Evolutionary conservation across 2,113 vertebrate species (phyloP).

Genomic region (Periophthalmodon schlosseri): DNA sequence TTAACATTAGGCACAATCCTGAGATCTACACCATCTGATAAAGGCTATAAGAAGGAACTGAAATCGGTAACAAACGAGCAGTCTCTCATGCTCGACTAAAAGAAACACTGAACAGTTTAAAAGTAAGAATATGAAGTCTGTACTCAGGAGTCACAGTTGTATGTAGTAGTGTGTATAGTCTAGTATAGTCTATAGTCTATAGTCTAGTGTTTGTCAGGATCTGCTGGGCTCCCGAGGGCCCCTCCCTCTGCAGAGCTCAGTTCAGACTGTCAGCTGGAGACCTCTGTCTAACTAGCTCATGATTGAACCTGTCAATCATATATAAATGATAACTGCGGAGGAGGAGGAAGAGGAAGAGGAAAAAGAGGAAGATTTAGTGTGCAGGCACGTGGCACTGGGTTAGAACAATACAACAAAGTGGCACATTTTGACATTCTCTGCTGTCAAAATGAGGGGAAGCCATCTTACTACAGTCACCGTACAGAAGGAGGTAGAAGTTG

Average conservation of each 20-base stretch:
- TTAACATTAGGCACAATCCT: too few species aligned
- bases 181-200: too few species aligned
- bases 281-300: slow-evolving; percentile 10
- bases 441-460: neutral
- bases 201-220: neutral
- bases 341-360: neutral
- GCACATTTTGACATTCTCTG: neutral
- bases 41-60: too few species aligned
- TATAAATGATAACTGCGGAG: neutral
- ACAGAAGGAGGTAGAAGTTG: slow-evolving; percentile 27
- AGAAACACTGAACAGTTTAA: too few species aligned
- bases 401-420: neutral
- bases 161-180: neutral
- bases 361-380: slow-evolving; percentile 10
- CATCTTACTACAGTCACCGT: slow-evolving; percentile 4
- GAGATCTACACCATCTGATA: too few species aligned
- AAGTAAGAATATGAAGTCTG: too few species aligned
- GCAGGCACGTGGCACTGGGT: neutral
- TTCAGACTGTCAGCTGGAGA: slow-evolving; percentile 1
- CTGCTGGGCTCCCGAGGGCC: neutral
- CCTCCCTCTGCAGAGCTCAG: neutral
- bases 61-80: too few species aligned
- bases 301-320: slow-evolving; percentile 6
- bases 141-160: neutral
- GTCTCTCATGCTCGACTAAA: too few species aligned